Evolutionary conservation across 1,140 invertebrate species (phyloP), one percentile per base, ranked within the genome.

Genomic region (Orchestia grillus): DNA sequence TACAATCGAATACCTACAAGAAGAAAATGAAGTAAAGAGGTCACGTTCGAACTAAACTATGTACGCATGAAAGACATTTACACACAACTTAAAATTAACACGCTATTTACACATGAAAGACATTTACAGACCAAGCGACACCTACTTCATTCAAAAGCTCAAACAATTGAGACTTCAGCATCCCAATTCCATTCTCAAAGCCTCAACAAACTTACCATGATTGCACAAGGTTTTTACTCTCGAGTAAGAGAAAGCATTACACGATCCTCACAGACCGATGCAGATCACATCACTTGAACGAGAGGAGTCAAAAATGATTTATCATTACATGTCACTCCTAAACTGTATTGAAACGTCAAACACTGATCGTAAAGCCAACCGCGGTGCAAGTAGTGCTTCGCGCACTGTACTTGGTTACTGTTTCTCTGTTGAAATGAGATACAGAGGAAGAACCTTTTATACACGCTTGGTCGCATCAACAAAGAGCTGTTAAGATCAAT

Each of bases 91-190:
- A 94, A 45, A 94, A 94, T 45, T 94, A 94, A 23, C 43, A 94
- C 92, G 44, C 92, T 94, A 94, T 94, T 44, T 94, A 94, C 92
- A 94, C 92, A 45, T 94, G 92, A 94, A 94, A 94, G 92, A 94
- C 92, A 94, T 94, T 44, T 94, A 94, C 92, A 94, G 44, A 47
- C 92, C 92, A 94, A 42, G 47, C 92, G 44, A 90, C 88, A 90
- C 88, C 88, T 11, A 90, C 88, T 23, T 77, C 62, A 77, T 36
- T 77, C 62, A 77, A 28, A 77, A 36, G 62, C 28, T 77, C 62
- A 77, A 77, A 77, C 28, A 77, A 77, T 23, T 77, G 62, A 77
- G 62, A 36, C 28, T 77, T 77, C 28, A 19, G 36, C 62, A 77
- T 77, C 28, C 62, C 62, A 77, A 77, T 77, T 77, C 62, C 28